phyloP scores from a whole-genome alignment of 2,888 invertebrate genomes.

The Parnassius mnemosyne region DNA sequence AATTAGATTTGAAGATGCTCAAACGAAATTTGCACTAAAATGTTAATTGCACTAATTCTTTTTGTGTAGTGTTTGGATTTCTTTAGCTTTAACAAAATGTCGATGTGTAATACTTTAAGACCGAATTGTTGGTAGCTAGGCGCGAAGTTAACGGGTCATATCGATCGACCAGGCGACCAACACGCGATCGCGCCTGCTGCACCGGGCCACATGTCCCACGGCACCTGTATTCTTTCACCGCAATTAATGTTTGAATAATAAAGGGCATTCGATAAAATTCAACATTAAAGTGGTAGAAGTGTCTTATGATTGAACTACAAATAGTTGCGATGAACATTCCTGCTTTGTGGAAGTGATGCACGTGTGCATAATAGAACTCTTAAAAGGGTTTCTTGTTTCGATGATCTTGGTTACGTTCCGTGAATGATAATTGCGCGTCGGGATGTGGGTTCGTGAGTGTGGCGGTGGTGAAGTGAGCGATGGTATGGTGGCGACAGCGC shows the following conservation, averaged over 20 bases:
- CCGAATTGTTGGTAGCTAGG: slow-evolving; percentile 45
- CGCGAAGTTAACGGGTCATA: slow-evolving; percentile 70
- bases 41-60: slow-evolving; percentile 3
- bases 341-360: slow-evolving; percentile 4
- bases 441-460: slow-evolving; percentile 4
- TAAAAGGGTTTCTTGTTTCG: background rate
- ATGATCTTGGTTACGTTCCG: background rate
- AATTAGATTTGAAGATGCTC: background rate
- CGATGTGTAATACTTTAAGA: slow-evolving; percentile 39
- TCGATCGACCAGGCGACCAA: slow-evolving; percentile 64
- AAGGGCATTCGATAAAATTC: background rate
- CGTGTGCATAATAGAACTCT: slow-evolving; percentile 10
- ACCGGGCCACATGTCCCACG: slow-evolving; percentile 44
- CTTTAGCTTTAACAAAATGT: slow-evolving; percentile 5
- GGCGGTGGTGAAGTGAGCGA: slow-evolving; percentile 13
- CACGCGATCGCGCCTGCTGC: slow-evolving; percentile 72
- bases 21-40: background rate
- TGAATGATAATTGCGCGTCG: slow-evolving; percentile 9
- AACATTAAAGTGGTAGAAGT: background rate
- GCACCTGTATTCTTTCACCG: slow-evolving; percentile 30
- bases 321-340: background rate
- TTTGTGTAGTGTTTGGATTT: background rate
- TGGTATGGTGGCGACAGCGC: slow-evolving; percentile 15
- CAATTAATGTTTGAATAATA: slow-evolving; percentile 19
- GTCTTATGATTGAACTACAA: background rate